Conservation (phyloP, 2,888 invertebrate species). For the Proisotoma minuta region DNA sequence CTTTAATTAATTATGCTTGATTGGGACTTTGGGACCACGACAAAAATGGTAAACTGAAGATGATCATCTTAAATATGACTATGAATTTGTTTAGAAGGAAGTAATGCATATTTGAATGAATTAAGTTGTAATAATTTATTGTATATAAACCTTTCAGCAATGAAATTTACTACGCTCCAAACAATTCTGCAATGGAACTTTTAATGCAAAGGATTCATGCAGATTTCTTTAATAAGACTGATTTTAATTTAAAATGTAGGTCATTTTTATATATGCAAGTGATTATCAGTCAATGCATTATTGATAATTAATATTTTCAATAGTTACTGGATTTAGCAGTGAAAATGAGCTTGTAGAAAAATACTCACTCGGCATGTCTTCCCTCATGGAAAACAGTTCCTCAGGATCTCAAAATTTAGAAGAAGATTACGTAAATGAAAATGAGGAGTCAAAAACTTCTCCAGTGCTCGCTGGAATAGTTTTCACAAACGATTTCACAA, state of each 20-base stretch:
- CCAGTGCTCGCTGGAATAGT: constrained; percentile 40
- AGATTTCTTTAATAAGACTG: constrained; percentile 31
- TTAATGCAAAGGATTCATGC: constrained; percentile 36
- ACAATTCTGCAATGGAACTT: constrained; percentile 25
- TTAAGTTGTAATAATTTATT: too few species aligned
- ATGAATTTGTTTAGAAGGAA: too few species aligned
- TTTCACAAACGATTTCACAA: constrained; percentile 32
- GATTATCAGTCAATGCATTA: background rate
- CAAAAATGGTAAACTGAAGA: too few species aligned
- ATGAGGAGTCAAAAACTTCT: constrained; percentile 14
- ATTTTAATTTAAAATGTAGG: constrained; percentile 37
- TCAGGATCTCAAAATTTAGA: constrained; percentile 24
- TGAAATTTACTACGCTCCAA: constrained; percentile 42
- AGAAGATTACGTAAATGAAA: constrained; percentile 13
- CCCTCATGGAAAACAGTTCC: constrained; percentile 16
- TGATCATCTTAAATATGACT: too few species aligned
- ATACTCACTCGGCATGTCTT: constrained; percentile 15
- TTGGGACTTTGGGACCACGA: too few species aligned
- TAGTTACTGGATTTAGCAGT: constrained; percentile 36
- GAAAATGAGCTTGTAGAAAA: constrained; percentile 31
- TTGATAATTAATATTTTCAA: constrained; percentile 6
- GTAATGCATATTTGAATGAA: too few species aligned
- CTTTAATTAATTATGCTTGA: too few species aligned
- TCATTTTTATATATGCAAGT: background rate
- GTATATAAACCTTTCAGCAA: too few species aligned